These are phyloP conservation scores for Brenthis ino DNA, from an alignment of 2,888 invertebrate species.

Conservation along the genomic window DNA sequence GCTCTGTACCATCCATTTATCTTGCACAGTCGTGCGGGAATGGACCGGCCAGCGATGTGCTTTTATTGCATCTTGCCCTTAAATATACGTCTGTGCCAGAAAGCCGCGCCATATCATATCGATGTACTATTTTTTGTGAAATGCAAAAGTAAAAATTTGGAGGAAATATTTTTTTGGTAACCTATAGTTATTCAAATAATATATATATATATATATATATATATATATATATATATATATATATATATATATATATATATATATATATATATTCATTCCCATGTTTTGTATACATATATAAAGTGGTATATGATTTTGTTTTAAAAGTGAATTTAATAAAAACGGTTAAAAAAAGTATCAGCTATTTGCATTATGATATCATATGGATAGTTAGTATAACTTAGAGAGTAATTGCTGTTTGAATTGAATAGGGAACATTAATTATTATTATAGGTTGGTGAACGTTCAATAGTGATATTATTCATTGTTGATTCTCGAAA, in stretches of 20 bases:
- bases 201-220: not conserved
- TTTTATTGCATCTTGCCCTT: conserved; percentile 79
- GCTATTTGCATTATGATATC: conserved; percentile 2
- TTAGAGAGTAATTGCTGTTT: conserved; percentile 35
- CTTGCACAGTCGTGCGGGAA: conserved; percentile 80
- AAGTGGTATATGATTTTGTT: no score
- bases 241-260: no score
- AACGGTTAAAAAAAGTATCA: no score
- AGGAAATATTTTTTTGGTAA: no score
- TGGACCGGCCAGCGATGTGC: conserved; percentile 74
- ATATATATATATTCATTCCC: no score
- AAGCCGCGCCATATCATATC: conserved; percentile 57
- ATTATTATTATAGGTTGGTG: conserved; percentile 36
- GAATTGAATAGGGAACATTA: conserved; percentile 39
- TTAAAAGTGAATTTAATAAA: no score
- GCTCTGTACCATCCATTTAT: conserved; percentile 74
- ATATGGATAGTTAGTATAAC: conserved; percentile 2
- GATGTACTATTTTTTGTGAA: conserved; percentile 57
- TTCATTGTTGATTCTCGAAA: conserved; percentile 32
- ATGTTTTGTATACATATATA: no score
- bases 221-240: no score
- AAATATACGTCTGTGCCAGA: conserved; percentile 75
- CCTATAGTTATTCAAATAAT: no score
- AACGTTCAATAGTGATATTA: conserved; percentile 37
- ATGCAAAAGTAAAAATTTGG: conserved; percentile 1